A percentile compares a stretch with the other conserved stretches of the same genome.
Conservation (phyloP, 2,797 vertebrate genomes). For the Australoheros facetus region DNA sequence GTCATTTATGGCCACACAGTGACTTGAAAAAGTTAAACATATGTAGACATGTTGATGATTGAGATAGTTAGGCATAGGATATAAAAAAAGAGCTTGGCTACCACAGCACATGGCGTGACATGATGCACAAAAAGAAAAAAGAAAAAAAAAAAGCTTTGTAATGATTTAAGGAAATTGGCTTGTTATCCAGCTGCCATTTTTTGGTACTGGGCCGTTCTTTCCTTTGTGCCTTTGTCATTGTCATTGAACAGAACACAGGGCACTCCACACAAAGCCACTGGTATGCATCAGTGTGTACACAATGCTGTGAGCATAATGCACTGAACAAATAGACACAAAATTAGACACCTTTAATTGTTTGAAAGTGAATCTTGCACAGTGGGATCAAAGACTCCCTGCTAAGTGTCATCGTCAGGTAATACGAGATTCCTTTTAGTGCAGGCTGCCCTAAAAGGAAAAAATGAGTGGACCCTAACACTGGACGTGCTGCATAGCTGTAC, state of each 20-base stretch:
- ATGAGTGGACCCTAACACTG: not conserved
- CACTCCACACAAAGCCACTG: not conserved
- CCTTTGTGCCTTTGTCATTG: not conserved
- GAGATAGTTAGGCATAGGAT: not conserved
- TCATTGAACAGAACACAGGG: not conserved
- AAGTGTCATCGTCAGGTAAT: not conserved
- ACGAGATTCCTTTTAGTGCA: not conserved
- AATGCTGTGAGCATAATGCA: not conserved
- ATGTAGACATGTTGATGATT: not conserved
- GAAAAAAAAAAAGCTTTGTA: too few relatives aligned
- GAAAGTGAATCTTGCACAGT: not conserved
- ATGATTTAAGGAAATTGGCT: not conserved
- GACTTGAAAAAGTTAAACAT: not conserved
- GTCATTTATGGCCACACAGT: not conserved
- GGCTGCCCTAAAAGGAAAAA: not conserved
- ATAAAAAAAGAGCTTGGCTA: not conserved
- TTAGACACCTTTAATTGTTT: not conserved
- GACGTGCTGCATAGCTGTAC: not conserved
- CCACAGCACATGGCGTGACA: rapidly evolving
- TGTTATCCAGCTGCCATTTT: not conserved
- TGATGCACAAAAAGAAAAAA: not conserved
- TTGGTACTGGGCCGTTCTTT: not conserved
- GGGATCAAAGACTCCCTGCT: not conserved
- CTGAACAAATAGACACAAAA: not conserved
- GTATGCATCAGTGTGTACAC: not conserved